Base-by-base conservation (phyloP, 30 jellyfish, hydroid and myxozoan genomes). In the Aurelia aurita region DNA sequence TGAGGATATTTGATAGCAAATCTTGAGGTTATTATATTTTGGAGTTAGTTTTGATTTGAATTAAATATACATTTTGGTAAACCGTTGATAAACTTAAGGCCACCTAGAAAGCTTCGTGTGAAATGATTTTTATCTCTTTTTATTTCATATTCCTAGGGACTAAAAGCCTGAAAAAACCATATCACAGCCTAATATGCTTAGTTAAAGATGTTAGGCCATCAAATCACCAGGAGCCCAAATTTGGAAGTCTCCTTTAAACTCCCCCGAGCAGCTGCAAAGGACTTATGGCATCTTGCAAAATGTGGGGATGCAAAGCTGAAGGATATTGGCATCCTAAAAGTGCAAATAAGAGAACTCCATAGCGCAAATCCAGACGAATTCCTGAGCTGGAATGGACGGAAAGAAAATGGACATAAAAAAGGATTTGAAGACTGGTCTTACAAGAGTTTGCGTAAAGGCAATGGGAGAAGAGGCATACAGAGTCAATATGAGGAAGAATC, bases 211-310 rank as follows among this genome's bases (percentile, higher is more conserved):
- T 39, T 39, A 39, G 51, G 51, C 51, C 51, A 39, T 39, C 67
- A 14, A 55, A 4, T 55, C 67, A 39, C 15, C 51, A 21, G 72
- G 72, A 11, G 23, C 75, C 21, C 58, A 31, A 64, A 55, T 69
- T 39, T 87, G 23, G 69, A 55, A 16, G 91, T 77, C 27, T 27
- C 90, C 19, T 87, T 87, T 58, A 78, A 78, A 44, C 72, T 87
- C 5, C 85, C 96, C 2, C 85, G 87, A 8, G 25, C 87, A 28
- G 96, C 96, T 19, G 96, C 96, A 2, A 78, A 76, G 35, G 26
- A 61, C 22, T 69, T 87, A 5, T 76, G 79, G 57, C 70, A 77
- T n/a, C 54, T 87, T 5, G 96, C 96, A 22, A 55, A 53, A 0
- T 8, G 72, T 25, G 87, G 91, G 12, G 96, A 87, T 25, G 22